A percentile compares a stretch with the other conserved stretches of the same genome.
phyloP scores from a whole-genome alignment of 37 sponge, comb jelly and placozoan species.

The Amphimedon queenslandica region DNA sequence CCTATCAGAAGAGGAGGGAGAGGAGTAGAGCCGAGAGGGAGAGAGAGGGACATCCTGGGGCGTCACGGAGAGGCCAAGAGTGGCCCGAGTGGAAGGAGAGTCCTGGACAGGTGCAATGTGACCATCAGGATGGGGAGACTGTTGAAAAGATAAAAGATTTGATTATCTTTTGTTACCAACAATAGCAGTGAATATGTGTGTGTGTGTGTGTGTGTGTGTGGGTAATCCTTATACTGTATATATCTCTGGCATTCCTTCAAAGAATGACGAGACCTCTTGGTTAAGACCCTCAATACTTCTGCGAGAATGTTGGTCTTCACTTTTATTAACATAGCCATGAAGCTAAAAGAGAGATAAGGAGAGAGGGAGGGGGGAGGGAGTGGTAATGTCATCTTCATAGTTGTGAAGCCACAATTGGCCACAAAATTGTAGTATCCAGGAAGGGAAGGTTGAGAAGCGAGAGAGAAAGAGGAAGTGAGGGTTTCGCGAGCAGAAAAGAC shows the following conservation, averaged over 20 bases:
- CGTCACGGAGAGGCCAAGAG: not conserved
- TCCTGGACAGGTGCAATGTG: slow-evolving; percentile 42
- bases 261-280: slow-evolving; percentile 49
- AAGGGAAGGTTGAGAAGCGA: too few relatives aligned
- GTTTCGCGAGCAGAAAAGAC: too few relatives aligned
- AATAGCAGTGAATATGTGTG: too few relatives aligned
- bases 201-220: too few relatives aligned
- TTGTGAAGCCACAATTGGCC: too few relatives aligned
- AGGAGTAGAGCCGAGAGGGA: slow-evolving; percentile 10
- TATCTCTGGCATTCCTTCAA: slow-evolving; percentile 25
- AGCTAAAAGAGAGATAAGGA: not conserved
- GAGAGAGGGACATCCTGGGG: not conserved
- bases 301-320: slow-evolving; percentile 19
- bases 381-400: too few relatives aligned
- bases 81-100: slow-evolving; percentile 1
- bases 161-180: too few relatives aligned
- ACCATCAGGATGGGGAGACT: slow-evolving; percentile 43
- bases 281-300: slow-evolving; percentile 55
- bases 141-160: too few relatives aligned
- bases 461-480: too few relatives aligned
- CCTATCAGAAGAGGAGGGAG: not conserved
- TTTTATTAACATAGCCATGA: not conserved
- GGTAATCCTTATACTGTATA: not conserved
- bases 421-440: too few relatives aligned
- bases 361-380: too few relatives aligned